Base-by-base conservation (phyloP, 1,140 invertebrate species). In the Papilio polyxenes region DNA sequence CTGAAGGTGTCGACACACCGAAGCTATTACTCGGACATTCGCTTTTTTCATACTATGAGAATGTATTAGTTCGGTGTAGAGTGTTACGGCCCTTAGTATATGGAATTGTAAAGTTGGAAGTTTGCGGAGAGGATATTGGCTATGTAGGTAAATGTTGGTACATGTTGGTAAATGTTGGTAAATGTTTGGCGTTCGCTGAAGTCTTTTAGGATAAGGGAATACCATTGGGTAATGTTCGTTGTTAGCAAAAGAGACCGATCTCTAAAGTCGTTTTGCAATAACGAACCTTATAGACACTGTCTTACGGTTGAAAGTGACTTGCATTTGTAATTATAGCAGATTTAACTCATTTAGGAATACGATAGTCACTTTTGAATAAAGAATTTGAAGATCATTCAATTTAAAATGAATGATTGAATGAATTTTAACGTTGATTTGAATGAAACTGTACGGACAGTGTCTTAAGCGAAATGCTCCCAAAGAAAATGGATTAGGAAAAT, bases 401-500 rank as follows among this genome's bases (percentile, higher is more conserved):
- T 44, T 1, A 44, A 44, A 53, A 15, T 53, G 51, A 53, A 53
- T 3, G 51, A 53, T 53, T 3, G 3, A 53, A 53, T 53, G 6
- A 53, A 31, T 31, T 31, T 31, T 31, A 31, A 31, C 23, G 23
- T 31, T 31, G 23, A 31, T 31, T 31, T 31, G 23, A 31, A 31
- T 31, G 51, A 10, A 15, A 53, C 0, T 53, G 51, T 69, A 15
- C 37, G 83, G 76, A 84, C 83, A 78, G 84, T 75, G 72, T 82
- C 82, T 65, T 81, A 82, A 85, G 83, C n/a, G 81, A 88, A 82
- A 53, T 56, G 85, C 85, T 86, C 85, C 89, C 88, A 89, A 92
- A 89, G 89, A 90, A 83, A 82, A 81, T 86, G 87, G 78, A 82
- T 72, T 93, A 92, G 91, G 89, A 90, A 90, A 93, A 89, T 89